A percentile compares a stretch with the other conserved stretches of the same genome.
phyloP scores from a whole-genome alignment of 2,113 vertebrate genomes.

The rat (Rattus norvegicus) region DNA sequence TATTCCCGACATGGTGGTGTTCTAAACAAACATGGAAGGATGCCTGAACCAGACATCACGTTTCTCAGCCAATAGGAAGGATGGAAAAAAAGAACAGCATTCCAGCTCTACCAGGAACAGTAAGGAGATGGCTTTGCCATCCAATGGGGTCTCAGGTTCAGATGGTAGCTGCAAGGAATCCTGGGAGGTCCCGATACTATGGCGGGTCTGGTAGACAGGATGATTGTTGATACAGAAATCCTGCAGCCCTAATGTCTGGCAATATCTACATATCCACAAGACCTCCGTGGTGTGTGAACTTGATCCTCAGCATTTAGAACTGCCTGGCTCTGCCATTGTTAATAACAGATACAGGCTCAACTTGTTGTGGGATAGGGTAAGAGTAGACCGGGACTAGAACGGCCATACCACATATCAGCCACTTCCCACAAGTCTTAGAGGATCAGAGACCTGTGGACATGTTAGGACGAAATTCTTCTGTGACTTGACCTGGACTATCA shows the following conservation, averaged over 20 bases:
- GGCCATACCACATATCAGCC: background rate
- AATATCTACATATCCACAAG: background rate
- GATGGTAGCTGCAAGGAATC: background rate
- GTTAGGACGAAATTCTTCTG: background rate
- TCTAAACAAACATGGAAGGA: background rate
- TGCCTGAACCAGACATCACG: background rate
- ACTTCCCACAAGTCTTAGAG: background rate
- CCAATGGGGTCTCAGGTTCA: background rate
- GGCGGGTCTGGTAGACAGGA: background rate
- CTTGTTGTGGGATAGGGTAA: background rate
- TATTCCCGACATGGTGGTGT: background rate
- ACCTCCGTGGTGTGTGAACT: background rate
- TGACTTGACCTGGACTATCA: background rate
- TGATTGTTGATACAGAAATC: background rate
- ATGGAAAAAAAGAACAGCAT: background rate
- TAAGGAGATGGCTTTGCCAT: background rate
- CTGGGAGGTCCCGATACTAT: background rate
- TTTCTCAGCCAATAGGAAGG: background rate
- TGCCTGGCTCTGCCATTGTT: background rate
- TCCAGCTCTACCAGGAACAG: background rate
- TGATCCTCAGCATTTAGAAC: slow-evolving; percentile 17
- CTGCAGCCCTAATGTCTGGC: background rate
- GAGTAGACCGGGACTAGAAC: background rate
- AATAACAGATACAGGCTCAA: background rate
- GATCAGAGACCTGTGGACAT: background rate